Evolutionary conservation across 1,140 invertebrate species (phyloP).

Genomic region (Apis cerana): DNA sequence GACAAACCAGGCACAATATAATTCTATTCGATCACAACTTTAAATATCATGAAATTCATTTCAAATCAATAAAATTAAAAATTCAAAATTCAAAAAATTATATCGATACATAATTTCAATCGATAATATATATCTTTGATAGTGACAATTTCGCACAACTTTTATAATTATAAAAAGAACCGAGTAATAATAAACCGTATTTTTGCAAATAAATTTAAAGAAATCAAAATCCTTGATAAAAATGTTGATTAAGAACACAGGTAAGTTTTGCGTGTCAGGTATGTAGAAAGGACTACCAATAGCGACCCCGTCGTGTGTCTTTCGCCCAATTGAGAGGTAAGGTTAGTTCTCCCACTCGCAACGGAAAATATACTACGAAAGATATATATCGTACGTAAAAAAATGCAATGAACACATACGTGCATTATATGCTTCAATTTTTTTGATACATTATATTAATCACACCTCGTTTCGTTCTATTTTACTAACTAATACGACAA

Average conservation of each 20-base stretch:
- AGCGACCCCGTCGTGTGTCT: conserved; percentile 37
- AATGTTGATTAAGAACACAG: background rate
- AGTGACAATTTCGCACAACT: background rate
- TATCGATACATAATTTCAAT: background rate
- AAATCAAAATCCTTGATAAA: background rate
- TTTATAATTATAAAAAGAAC: background rate
- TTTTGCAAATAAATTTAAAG: background rate
- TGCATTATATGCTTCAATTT: too few relatives aligned
- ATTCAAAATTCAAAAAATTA: background rate
- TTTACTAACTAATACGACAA: background rate
- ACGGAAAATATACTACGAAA: conserved; percentile 40
- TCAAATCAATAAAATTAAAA: background rate
- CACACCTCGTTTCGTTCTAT: background rate
- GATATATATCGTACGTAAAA: background rate
- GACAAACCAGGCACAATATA: background rate
- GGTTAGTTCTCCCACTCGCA: conserved; percentile 41
- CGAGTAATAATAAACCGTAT: background rate
- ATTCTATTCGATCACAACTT: background rate
- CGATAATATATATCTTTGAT: background rate
- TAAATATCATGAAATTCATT: background rate
- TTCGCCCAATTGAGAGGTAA: conserved; percentile 39
- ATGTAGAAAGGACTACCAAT: conserved; percentile 41
- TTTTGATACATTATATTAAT: background rate
- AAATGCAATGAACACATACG: background rate
- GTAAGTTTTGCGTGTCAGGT: conserved; percentile 24